Conservation (phyloP, 2,113 vertebrate species). For the Proterorhinus semilunaris region DNA sequence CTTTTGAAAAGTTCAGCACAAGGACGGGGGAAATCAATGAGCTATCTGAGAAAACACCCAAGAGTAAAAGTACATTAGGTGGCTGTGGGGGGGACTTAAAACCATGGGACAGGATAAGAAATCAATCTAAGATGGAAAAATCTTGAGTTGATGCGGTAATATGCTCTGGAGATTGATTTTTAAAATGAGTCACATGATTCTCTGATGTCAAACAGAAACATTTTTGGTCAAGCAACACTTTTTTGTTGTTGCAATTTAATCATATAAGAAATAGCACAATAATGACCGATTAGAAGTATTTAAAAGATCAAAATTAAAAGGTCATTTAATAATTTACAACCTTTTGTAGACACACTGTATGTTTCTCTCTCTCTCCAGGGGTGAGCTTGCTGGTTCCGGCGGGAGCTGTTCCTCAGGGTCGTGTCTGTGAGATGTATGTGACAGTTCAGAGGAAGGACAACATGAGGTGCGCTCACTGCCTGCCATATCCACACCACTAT, state of each 20-base stretch:
- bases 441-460: constrained; percentile 97
- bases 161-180: constrained; percentile 62
- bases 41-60: constrained; percentile 48
- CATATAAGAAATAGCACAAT: no score
- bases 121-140: constrained; percentile 64
- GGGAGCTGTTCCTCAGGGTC: constrained; percentile 93
- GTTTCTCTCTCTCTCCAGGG: constrained; percentile 75
- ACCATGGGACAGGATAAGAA: constrained; percentile 49
- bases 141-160: constrained; percentile 50
- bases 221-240: background rate
- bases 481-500: constrained; percentile 7
- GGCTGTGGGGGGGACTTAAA: constrained; percentile 13
- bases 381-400: constrained; percentile 96
- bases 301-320: no score
- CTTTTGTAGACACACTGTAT: background rate
- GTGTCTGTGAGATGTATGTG: constrained; percentile 98
- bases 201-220: constrained; percentile 25
- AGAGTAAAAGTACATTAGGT: constrained; percentile 15
- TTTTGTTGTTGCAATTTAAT: no score
- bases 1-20: constrained; percentile 66
- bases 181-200: constrained; percentile 55
- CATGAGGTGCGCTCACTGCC: constrained; percentile 84
- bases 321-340: no score
- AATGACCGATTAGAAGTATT: no score
- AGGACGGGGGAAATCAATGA: constrained; percentile 72